A percentile compares a stretch with the other conserved stretches of the same genome.
phyloP scores from a whole-genome alignment of 2,113 vertebrate genomes.

The Pelmatolapia mariae region DNA sequence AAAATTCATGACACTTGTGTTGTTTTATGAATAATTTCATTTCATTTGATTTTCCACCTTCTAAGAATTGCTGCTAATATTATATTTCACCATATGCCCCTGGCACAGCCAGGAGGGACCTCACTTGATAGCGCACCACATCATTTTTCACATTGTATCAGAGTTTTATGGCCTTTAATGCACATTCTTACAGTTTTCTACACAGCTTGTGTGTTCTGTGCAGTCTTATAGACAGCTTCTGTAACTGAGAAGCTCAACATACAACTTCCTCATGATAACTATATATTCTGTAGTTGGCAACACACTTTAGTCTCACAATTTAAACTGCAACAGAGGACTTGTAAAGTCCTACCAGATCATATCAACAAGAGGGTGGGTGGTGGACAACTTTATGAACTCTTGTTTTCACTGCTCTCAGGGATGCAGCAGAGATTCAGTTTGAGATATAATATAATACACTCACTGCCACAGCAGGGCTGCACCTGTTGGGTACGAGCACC shows the following conservation, averaged over 20 bases:
- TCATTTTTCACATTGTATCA: conserved; percentile 15
- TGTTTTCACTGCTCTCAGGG: background rate
- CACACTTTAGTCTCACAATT: background rate
- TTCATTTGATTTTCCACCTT: background rate
- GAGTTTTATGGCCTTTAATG: background rate
- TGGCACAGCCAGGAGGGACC: conserved; percentile 6
- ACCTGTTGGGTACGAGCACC: background rate
- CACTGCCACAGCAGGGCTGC: background rate
- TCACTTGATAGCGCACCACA: conserved; percentile 3
- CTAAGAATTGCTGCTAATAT: background rate
- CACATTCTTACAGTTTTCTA: background rate
- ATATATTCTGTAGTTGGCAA: background rate
- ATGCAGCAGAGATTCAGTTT: background rate
- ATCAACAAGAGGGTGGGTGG: background rate
- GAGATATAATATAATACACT: background rate
- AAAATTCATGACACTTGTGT: background rate
- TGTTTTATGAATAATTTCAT: background rate
- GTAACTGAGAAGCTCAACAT: background rate
- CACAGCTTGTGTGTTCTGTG: background rate
- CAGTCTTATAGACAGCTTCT: background rate
- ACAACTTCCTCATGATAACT: background rate
- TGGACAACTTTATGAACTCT: background rate
- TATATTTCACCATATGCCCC: background rate
- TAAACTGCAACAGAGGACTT: background rate
- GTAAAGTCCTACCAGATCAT: background rate